Base-by-base conservation (phyloP, 2,888 invertebrate genomes). In the Mesorhabditis sp. region DNA sequence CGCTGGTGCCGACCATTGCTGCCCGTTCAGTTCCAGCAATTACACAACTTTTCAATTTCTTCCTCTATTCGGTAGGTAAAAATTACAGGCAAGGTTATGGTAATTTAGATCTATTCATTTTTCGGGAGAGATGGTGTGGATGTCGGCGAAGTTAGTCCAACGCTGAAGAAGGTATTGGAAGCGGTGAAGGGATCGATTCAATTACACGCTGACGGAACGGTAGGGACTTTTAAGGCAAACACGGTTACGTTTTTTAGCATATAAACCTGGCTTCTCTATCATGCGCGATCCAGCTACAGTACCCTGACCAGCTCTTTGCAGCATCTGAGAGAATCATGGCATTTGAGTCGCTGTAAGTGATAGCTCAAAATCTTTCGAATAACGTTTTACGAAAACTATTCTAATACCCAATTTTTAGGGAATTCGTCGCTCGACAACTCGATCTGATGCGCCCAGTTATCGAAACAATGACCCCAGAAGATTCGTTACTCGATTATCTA, bases 391-490 rank as follows among this genome's bases (percentile, higher is more conserved):
- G 42, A 43, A 62, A 50, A 58, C 28, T 5, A 68, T 69, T 71
- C 28, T 28, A 28, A 28, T 28, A 28, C 28, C 28, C 4, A 43
- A 5, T 67, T 80, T 83, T 43, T 78, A 88, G 88, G 43, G 90
- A 94, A 79, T 95, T 94, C 87, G 89, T 97, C 78, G 91, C 93
- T 0, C 91, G 91, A 77, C 96, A 97, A 87, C 92, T 93, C 82
- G 91, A 93, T 81, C 90, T 91, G 67, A 87, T 97, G 42, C 92
- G 92, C 74, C 91, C 91, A 4, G 94, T 93, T 86, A 89, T 96
- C 82, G 93, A 94, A 86, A 90, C 91, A 72, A 90, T 94, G 72
- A 90, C 95, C 10, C 69, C 75, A 4, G 75, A 72, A 45, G 66
- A 67, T 15, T 58, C 67, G 58, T 42, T 69, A 43, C 42, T 62